Evolutionary conservation across 2,888 invertebrate species (phyloP).

Genomic region (Neria commutata): DNA sequence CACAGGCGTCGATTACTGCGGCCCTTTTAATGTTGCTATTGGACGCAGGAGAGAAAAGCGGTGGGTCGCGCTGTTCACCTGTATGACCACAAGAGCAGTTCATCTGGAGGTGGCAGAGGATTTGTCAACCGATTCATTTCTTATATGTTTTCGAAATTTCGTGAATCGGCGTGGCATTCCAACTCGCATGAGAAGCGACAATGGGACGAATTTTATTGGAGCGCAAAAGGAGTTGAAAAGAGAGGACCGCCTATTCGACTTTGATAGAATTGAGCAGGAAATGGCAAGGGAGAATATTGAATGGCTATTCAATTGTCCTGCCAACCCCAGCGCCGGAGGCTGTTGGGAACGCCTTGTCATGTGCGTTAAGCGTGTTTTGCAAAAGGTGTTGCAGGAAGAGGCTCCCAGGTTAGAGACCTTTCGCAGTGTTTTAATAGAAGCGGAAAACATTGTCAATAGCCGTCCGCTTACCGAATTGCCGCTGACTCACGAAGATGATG

Average conservation of each 20-base stretch:
- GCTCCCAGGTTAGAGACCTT: background rate
- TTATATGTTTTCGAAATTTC: constrained; percentile 20
- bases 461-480: constrained; percentile 25
- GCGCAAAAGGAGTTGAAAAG: constrained; percentile 17
- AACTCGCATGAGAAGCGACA: constrained; percentile 17
- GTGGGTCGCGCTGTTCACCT: constrained; percentile 29
- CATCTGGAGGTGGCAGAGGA: background rate
- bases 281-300: constrained; percentile 4
- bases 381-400: background rate
- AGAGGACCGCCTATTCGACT: constrained; percentile 7
- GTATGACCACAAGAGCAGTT: constrained; percentile 7
- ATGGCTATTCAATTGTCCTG: constrained; percentile 22
- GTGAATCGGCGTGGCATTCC: constrained; percentile 23
- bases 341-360: constrained; percentile 16
- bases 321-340: constrained; percentile 30
- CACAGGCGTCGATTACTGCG: too few species aligned
- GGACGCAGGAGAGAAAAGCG: constrained; percentile 35
- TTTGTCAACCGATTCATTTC: background rate
- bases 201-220: constrained; percentile 29
- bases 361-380: constrained; percentile 6
- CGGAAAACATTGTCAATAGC: constrained; percentile 26
- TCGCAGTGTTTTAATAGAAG: background rate
- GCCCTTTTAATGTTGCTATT: too few species aligned
- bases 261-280: constrained; percentile 7
- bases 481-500: constrained; percentile 11